phyloP scores from a whole-genome alignment of 2,888 invertebrate species.

The Eustalomyia histrio region DNA sequence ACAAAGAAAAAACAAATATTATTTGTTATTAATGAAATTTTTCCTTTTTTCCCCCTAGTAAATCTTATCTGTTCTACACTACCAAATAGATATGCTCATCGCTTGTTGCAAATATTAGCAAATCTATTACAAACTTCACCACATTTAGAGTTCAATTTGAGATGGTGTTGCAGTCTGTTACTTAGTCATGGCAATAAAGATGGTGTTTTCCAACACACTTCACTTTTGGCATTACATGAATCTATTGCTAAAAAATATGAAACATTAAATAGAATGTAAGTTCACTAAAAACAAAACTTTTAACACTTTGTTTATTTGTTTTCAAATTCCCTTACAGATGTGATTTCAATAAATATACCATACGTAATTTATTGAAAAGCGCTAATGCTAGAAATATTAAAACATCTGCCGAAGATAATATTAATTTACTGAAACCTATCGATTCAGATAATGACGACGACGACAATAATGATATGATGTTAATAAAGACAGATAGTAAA shows the following conservation, averaged over 20 bases:
- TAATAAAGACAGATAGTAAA: conserved; percentile 65
- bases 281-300: neutral
- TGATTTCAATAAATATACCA: conserved; percentile 93
- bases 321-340: conserved; percentile 81
- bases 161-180: conserved; percentile 87
- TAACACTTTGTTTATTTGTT: too few species aligned
- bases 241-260: conserved; percentile 88
- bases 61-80: conserved; percentile 86
- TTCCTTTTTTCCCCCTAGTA: too few species aligned
- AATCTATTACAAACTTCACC: conserved; percentile 87
- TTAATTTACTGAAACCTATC: neutral
- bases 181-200: conserved; percentile 83
- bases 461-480: conserved; percentile 73
- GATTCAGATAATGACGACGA: conserved; percentile 67
- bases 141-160: conserved; percentile 93
- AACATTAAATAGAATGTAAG: conserved; percentile 91
- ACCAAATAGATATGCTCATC: conserved; percentile 87
- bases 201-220: conserved; percentile 83
- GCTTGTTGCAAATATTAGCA: conserved; percentile 86
- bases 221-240: conserved; percentile 88
- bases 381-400: conserved; percentile 70
- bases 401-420: conserved; percentile 5
- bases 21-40: too few species aligned
- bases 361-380: conserved; percentile 84
- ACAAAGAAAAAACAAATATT: too few species aligned